phyloP scores from a whole-genome alignment of 2,888 invertebrate genomes.

The Scaptomyza polygonia region DNA sequence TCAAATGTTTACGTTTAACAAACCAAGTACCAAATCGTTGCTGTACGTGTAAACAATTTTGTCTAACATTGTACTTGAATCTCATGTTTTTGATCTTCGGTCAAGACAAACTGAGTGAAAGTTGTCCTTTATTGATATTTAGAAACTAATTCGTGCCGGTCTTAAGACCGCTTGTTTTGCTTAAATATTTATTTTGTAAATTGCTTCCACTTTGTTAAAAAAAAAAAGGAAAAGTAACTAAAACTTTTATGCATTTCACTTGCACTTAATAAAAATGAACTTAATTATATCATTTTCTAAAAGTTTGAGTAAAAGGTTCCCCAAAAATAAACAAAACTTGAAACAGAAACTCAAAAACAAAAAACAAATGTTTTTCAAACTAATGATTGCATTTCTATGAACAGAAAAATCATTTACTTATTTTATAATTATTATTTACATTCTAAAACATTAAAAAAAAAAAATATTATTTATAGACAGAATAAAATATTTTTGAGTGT shows the following conservation, averaged over 20 bases:
- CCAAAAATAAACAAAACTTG: too few species aligned
- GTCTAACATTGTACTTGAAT: slow-evolving; percentile 8
- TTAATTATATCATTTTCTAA: neutral
- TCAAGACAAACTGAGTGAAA: slow-evolving; percentile 24
- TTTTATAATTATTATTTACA: too few species aligned
- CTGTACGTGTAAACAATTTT: slow-evolving; percentile 4
- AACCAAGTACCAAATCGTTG: slow-evolving; percentile 3
- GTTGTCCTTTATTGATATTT: slow-evolving; percentile 20
- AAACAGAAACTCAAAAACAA: too few species aligned
- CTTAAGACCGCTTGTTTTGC: neutral
- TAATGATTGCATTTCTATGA: too few species aligned
- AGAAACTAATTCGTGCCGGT: slow-evolving; percentile 10
- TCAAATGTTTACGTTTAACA: neutral
- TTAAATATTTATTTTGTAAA: neutral
- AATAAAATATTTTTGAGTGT: neutral
- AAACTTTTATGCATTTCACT: neutral
- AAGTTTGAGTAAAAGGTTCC: too few species aligned
- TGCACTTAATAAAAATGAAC: neutral
- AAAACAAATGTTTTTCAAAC: too few species aligned
- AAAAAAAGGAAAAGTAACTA: neutral
- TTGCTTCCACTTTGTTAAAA: neutral
- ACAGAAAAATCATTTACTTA: too few species aligned
- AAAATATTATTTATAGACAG: too few species aligned
- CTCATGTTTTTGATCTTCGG: neutral
- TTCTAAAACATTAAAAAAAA: too few species aligned